Base-by-base conservation (phyloP, 2,888 invertebrate species). In the Nebria salina region DNA sequence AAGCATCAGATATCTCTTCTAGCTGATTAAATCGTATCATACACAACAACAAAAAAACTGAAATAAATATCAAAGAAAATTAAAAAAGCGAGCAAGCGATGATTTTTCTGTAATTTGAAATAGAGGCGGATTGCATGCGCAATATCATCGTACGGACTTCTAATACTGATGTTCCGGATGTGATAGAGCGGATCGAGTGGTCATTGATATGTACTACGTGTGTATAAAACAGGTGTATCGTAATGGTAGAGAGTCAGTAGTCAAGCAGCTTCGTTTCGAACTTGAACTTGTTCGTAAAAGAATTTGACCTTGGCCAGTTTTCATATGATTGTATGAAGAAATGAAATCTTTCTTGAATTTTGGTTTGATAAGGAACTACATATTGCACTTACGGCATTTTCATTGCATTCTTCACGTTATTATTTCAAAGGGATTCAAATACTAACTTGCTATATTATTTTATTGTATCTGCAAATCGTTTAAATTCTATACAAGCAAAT, bases 271-370 rank as follows among this genome's bases (percentile, higher is more conserved):
- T 15, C 68, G 41, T 41, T 43, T 41, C 72, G 43, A 77, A 15
- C 72, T 72, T 72, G 26, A 72, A 20, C 20, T n/a, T 72, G 64
- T n/a, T 70, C 13, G 9, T 54, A 54, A 54, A 54, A 77, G 65
- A 77, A 77, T 25, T 74, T 78, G 65, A 73, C 73, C 78, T 74
- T 78, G 78, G 74, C 78, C 43, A 6, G 25, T 43, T 75, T 75
- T 64, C 26, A 26, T 20, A 68, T 26, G 54, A 7, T 54, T 54
- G 54, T 54, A 54, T 54, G 34, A 4, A 25, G 6, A 54, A 68
- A 68, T 15, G n/a, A 68, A 68, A 68, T 68, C 20, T 68, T 15
- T n/a, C 68, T 25, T 13, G 54, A 8, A 15, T 68, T 15, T 74
- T 11, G 74, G 34, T 74, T 4, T 8, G 25, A 65, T 65, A 26